Percentiles rank a stretch among this genome's conserved stretches.
These are phyloP conservation scores for Poeciliopsis turneri DNA, from an alignment of 2,797 vertebrate species.

Conservation along the genomic window DNA sequence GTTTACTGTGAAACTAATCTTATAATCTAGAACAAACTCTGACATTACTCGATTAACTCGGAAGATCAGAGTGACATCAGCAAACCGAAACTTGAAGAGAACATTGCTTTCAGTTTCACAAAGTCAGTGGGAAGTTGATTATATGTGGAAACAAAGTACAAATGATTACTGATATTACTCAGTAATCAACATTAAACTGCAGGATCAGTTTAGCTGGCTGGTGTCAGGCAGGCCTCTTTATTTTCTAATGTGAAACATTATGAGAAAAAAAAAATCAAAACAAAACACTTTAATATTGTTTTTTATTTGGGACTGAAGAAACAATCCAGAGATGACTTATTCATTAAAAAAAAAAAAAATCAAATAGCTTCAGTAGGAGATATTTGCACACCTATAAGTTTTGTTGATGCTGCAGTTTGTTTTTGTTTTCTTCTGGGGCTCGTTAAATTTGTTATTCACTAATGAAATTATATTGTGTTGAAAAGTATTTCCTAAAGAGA, in stretches of 20 bases:
- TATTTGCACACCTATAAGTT: not conserved
- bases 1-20: not conserved
- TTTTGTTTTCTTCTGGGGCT: not conserved
- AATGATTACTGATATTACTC: not conserved
- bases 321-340: not conserved
- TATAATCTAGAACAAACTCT: not conserved
- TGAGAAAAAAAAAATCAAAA: not conserved
- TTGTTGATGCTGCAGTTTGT: not conserved
- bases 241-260: not conserved
- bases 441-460: not conserved
- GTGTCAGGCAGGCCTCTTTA: constrained; percentile 15
- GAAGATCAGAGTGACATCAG: not conserved
- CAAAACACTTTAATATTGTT: not conserved
- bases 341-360: not conserved
- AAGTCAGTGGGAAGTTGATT: not conserved
- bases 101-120: not conserved
- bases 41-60: not conserved
- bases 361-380: not conserved
- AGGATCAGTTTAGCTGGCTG: constrained; percentile 20
- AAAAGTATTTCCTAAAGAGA: not conserved
- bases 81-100: no score
- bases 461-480: not conserved
- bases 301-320: no score
- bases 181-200: not conserved
- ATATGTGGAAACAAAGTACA: not conserved